phyloP scores from a whole-genome alignment of 2,888 invertebrate species.

The Hylaea fasciaria region DNA sequence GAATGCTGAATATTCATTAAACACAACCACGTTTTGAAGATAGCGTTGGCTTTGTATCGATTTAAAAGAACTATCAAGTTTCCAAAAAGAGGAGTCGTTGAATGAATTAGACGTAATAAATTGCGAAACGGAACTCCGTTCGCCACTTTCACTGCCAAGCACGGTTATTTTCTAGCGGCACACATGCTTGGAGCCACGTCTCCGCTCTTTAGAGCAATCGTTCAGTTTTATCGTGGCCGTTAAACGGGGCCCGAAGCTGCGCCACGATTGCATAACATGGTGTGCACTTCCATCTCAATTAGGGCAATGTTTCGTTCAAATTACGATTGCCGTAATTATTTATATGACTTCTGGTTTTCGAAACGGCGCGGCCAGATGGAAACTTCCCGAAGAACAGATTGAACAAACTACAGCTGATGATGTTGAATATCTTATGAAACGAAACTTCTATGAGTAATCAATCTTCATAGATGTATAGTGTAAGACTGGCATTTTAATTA shows the following conservation, averaged over 20 bases:
- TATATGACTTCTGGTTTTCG: conserved; percentile 27
- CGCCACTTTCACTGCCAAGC: conserved; percentile 79
- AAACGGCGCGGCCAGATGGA: conserved; percentile 10
- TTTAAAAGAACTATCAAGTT: conserved; percentile 43
- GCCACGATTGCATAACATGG: conserved; percentile 57
- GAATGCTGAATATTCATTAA: conserved; percentile 28
- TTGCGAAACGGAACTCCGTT: conserved; percentile 75
- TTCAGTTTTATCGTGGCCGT: conserved; percentile 66
- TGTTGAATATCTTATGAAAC: conserved; percentile 21
- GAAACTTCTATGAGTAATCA: conserved; percentile 29
- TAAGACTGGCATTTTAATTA: too few relatives aligned
- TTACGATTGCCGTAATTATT: conserved; percentile 32
- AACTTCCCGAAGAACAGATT: conserved; percentile 14
- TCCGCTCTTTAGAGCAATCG: conserved; percentile 55
- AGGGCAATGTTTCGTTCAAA: conserved; percentile 36
- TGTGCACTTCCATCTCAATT: conserved; percentile 39
- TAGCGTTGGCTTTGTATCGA: conserved; percentile 19
- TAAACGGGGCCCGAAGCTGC: conserved; percentile 51
- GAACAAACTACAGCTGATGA: conserved; percentile 6
- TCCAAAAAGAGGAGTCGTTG: conserved; percentile 40
- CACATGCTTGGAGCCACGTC: conserved; percentile 40
- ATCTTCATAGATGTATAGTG: conserved; percentile 3
- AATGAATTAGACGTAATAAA: conserved; percentile 63
- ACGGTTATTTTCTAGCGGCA: conserved; percentile 70
- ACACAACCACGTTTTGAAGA: conserved; percentile 4